Evolutionary conservation across 1,140 invertebrate genomes (phyloP).

Genomic region (Zaprionus africanus): DNA sequence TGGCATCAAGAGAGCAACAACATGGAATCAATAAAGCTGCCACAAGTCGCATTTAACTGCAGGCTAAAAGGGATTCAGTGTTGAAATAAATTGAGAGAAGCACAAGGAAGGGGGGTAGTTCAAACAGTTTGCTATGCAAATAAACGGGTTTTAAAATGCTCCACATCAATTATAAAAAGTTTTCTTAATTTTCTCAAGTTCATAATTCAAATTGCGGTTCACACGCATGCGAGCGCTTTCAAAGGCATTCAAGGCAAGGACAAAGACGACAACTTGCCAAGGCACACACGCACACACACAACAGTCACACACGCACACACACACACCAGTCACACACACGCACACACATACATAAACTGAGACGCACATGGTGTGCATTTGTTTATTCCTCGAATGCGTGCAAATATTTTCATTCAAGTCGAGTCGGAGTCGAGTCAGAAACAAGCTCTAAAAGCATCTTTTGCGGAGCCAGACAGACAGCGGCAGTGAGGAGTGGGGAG

Average conservation of each 20-base stretch:
- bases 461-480: constrained; percentile 29
- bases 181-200: constrained; percentile 73
- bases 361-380: constrained; percentile 57
- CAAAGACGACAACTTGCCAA: constrained; percentile 55
- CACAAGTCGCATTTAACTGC: neutral
- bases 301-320: neutral
- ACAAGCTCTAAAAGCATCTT: constrained; percentile 73
- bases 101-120: constrained; percentile 28
- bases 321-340: neutral
- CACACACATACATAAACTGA: constrained; percentile 30
- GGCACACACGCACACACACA: constrained; percentile 13
- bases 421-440: constrained; percentile 24
- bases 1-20: neutral
- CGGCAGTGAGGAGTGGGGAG: too few relatives aligned
- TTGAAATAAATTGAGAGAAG: constrained; percentile 23
- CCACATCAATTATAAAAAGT: constrained; percentile 78
- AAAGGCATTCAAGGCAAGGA: constrained; percentile 34
- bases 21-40: neutral
- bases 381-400: constrained; percentile 79
- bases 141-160: constrained; percentile 70
- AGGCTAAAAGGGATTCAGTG: neutral
- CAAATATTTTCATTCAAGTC: constrained; percentile 76
- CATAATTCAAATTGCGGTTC: constrained; percentile 71
- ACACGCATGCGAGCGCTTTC: constrained; percentile 55
- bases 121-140: constrained; percentile 22